Evolutionary conservation across 2,797 vertebrate genomes (phyloP).

Genomic region (Alca torda): DNA sequence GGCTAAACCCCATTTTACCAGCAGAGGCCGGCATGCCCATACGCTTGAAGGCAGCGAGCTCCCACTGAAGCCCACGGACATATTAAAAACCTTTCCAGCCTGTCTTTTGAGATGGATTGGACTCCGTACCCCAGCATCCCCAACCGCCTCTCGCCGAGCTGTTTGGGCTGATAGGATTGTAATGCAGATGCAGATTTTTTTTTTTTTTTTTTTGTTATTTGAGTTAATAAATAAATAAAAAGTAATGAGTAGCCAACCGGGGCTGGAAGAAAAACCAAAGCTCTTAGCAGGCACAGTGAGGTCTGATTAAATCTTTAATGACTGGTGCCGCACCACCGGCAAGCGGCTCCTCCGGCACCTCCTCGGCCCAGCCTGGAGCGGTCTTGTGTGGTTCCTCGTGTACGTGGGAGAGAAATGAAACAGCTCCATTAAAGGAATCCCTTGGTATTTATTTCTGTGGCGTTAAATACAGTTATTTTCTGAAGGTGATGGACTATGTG

Average conservation of each 20-base stretch:
- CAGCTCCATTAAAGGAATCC: neutral
- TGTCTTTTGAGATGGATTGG: neutral
- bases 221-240: neutral
- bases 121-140: neutral
- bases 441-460: neutral
- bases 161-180: neutral
- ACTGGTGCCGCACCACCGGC: neutral
- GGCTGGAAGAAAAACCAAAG: neutral
- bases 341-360: neutral
- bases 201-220: neutral
- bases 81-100: neutral
- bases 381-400: neutral
- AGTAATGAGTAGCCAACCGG: accelerated
- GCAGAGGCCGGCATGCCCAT: conserved; percentile 69
- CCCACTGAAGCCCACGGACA: accelerated
- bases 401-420: neutral
- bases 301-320: neutral
- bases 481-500: neutral
- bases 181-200: neutral
- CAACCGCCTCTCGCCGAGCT: neutral
- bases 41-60: neutral
- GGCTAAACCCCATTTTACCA: conserved; percentile 32
- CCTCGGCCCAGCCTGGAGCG: neutral
- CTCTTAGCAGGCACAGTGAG: neutral
- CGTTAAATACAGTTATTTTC: neutral